Evolutionary conservation across 2,888 invertebrate species (phyloP).

Genomic region (Agrochola lota): DNA sequence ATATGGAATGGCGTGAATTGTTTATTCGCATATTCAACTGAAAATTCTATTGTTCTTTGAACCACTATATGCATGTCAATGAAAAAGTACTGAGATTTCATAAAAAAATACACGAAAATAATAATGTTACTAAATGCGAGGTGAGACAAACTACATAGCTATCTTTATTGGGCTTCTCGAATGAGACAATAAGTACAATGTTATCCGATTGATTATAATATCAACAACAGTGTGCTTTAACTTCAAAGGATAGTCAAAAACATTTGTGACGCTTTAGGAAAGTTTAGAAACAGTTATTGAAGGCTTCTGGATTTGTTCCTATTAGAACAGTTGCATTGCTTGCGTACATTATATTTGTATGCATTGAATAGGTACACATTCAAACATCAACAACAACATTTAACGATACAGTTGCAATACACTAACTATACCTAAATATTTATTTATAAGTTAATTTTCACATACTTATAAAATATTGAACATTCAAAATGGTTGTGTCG

Average conservation of each 20-base stretch:
- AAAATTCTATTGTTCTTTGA: constrained; percentile 18
- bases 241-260: not conserved
- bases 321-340: constrained; percentile 13
- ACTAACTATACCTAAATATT: constrained; percentile 38
- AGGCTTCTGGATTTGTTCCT: constrained; percentile 5
- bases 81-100: constrained; percentile 8
- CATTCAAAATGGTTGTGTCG: constrained; percentile 43
- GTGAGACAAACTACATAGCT: not conserved
- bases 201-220: constrained; percentile 26
- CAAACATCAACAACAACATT: constrained; percentile 67
- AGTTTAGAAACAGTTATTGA: not conserved
- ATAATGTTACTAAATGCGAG: constrained; percentile 7
- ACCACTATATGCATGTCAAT: not conserved
- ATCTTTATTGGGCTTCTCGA: not conserved
- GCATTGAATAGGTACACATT: constrained; percentile 53
- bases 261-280: not conserved
- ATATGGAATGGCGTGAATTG: constrained; percentile 25
- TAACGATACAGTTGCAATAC: constrained; percentile 56
- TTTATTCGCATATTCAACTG: not conserved
- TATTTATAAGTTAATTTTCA: constrained; percentile 41
- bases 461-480: constrained; percentile 52
- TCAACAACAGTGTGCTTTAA: constrained; percentile 9
- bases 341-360: constrained; percentile 39
- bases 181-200: constrained; percentile 39
- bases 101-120: constrained; percentile 1